Conservation (phyloP, 2,797 vertebrate genomes). For the Parambassis ranga region DNA sequence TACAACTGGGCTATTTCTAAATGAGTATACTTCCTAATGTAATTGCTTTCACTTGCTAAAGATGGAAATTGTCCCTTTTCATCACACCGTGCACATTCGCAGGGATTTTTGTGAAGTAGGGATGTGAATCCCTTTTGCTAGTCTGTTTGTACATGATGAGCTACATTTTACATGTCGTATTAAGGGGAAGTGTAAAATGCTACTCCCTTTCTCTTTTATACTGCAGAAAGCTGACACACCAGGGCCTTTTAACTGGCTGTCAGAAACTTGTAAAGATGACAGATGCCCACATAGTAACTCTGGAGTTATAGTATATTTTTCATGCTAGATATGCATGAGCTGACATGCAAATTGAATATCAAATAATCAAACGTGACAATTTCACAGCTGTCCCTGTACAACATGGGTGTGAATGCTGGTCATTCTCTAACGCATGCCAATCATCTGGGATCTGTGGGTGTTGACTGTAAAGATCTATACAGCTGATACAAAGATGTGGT, state of each 20-base stretch:
- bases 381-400: constrained; percentile 12
- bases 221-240: background rate
- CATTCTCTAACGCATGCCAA: constrained; percentile 16
- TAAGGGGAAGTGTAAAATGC: constrained; percentile 15
- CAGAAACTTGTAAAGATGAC: background rate
- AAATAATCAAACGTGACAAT: constrained; percentile 11
- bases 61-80: constrained; percentile 53
- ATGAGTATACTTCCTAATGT: constrained; percentile 72
- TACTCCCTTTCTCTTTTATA: background rate
- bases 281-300: background rate
- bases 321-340: background rate
- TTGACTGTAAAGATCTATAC: background rate
- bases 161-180: constrained; percentile 11
- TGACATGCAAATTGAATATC: background rate
- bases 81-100: constrained; percentile 32
- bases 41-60: constrained; percentile 67
- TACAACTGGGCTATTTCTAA: constrained; percentile 67
- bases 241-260: background rate
- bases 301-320: background rate
- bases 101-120: constrained; percentile 12
- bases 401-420: constrained; percentile 11
- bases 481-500: background rate
- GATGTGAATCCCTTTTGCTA: constrained; percentile 3
- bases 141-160: constrained; percentile 14
- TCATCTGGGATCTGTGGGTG: constrained; percentile 3